phyloP scores from a whole-genome alignment of 2,888 invertebrate species.

The Oasisia sp. region DNA sequence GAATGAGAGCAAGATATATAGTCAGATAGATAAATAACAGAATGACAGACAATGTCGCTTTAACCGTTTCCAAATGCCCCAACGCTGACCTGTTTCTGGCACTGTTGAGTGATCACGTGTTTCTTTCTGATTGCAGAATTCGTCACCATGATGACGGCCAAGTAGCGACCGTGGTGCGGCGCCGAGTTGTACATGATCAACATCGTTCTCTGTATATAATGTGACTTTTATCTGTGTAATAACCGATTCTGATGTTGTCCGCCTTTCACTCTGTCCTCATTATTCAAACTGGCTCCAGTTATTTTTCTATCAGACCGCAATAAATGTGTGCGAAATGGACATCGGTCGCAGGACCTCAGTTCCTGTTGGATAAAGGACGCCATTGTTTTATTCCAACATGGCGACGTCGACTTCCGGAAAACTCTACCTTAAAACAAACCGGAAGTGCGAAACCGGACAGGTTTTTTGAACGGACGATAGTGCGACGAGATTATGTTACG shows the following conservation, averaged over 20 bases:
- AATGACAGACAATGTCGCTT: too few species aligned
- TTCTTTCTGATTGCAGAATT: not conserved
- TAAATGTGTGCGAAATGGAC: not conserved
- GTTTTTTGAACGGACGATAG: not conserved
- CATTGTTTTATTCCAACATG: not conserved
- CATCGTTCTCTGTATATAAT: conserved; percentile 17
- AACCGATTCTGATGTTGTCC: not conserved
- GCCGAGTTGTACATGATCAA: not conserved
- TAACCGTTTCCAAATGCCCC: not conserved
- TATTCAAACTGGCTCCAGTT: not conserved
- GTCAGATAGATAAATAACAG: too few species aligned
- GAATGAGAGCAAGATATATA: too few species aligned
- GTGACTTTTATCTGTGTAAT: conserved; percentile 11
- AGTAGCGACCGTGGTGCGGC: not conserved
- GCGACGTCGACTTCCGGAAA: not conserved
- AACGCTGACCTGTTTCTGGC: not conserved
- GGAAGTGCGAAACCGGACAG: not conserved
- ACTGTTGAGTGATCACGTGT: not conserved
- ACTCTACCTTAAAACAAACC: not conserved
- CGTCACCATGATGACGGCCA: not conserved
- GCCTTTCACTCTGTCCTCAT: not conserved
- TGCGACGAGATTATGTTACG: not conserved
- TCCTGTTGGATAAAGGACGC: not conserved
- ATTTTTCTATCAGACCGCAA: not conserved
- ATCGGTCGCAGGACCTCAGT: not conserved